Conservation (phyloP, 2,113 vertebrate species). For the Dasyurus viverrinus region DNA sequence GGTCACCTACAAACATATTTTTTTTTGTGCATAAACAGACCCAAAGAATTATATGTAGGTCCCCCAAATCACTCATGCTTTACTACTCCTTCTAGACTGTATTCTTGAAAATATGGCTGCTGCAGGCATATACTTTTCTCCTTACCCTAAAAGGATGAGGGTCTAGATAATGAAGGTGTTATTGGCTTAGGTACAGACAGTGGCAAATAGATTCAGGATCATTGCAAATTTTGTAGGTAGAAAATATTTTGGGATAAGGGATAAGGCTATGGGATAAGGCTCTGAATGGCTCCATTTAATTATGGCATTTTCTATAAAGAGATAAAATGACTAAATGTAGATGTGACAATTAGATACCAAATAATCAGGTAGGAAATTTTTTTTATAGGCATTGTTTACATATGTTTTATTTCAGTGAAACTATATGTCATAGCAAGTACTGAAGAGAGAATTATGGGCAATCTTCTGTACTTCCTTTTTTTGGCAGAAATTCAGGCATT, state of each 20-base stretch:
- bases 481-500: slow-evolving; percentile 56
- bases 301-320: slow-evolving; percentile 46
- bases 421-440: slow-evolving; percentile 46
- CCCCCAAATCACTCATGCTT: not conserved
- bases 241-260: slow-evolving; percentile 31
- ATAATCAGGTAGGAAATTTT: slow-evolving; percentile 65
- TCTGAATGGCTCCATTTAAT: slow-evolving; percentile 39
- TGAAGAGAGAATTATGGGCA: slow-evolving; percentile 69
- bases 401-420: slow-evolving; percentile 60
- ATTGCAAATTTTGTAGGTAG: slow-evolving; percentile 23
- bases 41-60: not conserved
- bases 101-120: slow-evolving; percentile 17
- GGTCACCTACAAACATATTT: not conserved
- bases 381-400: slow-evolving; percentile 40
- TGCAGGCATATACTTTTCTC: slow-evolving; percentile 12
- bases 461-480: slow-evolving; percentile 56
- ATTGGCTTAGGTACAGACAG: slow-evolving; percentile 9
- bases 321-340: slow-evolving; percentile 60
- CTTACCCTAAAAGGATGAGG: not conserved
- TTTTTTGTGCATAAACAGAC: slow-evolving; percentile 19
- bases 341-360: slow-evolving; percentile 49
- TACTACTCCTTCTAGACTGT: slow-evolving; percentile 2
- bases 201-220: slow-evolving; percentile 44
- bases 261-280: slow-evolving; percentile 31
- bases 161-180: slow-evolving; percentile 10